Conservation (phyloP, 1,140 invertebrate species). For the Ruditapes philippinarum region DNA sequence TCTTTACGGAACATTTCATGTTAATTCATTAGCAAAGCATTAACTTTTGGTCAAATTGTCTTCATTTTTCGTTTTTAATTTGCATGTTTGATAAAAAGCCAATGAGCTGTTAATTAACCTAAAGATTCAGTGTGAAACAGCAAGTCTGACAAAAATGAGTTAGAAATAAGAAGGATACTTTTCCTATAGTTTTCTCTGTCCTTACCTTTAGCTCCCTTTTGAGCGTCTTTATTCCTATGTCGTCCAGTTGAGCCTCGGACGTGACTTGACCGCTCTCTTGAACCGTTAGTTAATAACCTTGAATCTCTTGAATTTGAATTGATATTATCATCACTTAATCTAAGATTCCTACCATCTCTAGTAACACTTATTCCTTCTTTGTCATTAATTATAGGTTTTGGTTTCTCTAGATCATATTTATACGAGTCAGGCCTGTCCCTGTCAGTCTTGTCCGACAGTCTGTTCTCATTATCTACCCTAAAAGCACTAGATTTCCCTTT, state of each 20-base stretch:
- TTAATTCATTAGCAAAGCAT: no score
- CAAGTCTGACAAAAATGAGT: no score
- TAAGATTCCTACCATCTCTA: background rate
- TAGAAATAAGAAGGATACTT: no score
- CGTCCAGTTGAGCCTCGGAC: background rate
- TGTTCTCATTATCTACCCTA: background rate
- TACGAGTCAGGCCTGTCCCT: background rate
- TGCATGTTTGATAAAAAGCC: no score
- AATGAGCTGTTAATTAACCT: no score
- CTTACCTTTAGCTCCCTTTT: constrained; percentile 39
- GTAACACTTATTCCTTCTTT: background rate
- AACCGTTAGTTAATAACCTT: background rate
- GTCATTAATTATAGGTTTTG: constrained; percentile 19
- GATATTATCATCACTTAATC: background rate
- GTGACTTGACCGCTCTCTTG: constrained; percentile 28
- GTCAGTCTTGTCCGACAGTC: background rate
- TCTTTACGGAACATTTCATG: no score
- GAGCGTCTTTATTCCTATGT: background rate
- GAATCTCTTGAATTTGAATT: background rate
- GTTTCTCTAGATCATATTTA: background rate
- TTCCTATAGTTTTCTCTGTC: background rate
- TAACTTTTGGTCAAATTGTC: no score
- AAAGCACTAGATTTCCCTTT: constrained; percentile 35
- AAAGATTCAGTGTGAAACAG: no score
- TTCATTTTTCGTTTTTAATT: no score